Base-by-base conservation (phyloP, 2,113 vertebrate genomes). In the Microtus ochrogaster region DNA sequence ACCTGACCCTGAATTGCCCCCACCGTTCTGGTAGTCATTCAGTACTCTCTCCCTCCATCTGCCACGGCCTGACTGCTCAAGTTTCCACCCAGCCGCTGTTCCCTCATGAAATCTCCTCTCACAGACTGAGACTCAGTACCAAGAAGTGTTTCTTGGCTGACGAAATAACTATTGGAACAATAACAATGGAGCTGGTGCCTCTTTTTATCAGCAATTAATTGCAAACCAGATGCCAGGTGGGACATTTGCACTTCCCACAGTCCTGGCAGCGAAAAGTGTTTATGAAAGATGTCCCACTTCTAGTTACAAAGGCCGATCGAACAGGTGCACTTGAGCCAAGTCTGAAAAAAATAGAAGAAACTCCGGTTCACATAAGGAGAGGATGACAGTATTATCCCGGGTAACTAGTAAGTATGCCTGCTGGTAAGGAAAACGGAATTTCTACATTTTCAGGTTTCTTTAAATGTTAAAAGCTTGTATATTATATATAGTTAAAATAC, bases 181-280 rank as follows among this genome's bases (percentile, higher is more conserved):
- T 90, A 94, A 96, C 95, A 92, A 97, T 95, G 96, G 96, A 95
- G 33, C 89, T 87, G 78, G n/a, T 97, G 82, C 79, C 88, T 94
- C 78, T 93, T 96, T 95, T 96, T 82, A 96, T 95, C 90, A 88
- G 78, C 89, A 97, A 93, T 97, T 97, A 97, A 92, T 91, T 92
- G 61, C 44, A 89, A 93, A 97, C 94, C 84, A 93, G 89, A 97
- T 90, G 91, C 89, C 92, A 90, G 92, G 52, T 91, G 87, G 78
- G 86, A 5, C 68, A 97, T 97, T 97, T 97, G 87, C 91, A 96
- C 92, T 95, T 96, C 52, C 61, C 94, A 91, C 85, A 94, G 70
- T 81, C 63, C 83, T 95, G 95, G 95, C 83, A 92, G 91, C 33
- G 47, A 55, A 92, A 91, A 78, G 61, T 88, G 52, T 87, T 96